Percentiles rank a stretch among this genome's conserved stretches.
These are phyloP conservation scores for Meles meles DNA, from an alignment of 2,113 vertebrate genomes.

Conservation along the genomic window DNA sequence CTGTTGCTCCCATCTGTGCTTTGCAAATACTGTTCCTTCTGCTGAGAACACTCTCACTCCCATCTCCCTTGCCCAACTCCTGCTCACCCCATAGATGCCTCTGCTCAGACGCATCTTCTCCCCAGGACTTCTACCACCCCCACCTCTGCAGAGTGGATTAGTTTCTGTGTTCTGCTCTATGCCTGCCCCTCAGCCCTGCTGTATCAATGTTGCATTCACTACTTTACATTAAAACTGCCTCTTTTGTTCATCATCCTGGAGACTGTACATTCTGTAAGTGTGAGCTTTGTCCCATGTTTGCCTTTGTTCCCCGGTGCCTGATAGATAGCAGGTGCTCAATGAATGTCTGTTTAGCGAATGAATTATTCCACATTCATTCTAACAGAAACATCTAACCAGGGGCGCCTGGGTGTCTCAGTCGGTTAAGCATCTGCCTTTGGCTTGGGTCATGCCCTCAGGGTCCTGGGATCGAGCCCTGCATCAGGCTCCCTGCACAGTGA, in stretches of 20 bases:
- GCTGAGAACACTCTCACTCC: background rate
- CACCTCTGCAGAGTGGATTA: conserved; percentile 3
- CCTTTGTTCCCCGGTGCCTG: background rate
- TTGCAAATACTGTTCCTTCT: conserved; percentile 23
- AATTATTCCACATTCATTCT: background rate
- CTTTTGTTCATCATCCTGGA: background rate
- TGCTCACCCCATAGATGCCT: background rate
- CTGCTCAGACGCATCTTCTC: background rate
- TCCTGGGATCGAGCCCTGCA: background rate
- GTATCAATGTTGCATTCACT: background rate
- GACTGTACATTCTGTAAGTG: background rate
- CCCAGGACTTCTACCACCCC: background rate
- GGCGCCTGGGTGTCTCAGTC: too few species aligned
- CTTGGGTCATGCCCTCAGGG: too few species aligned
- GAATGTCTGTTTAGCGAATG: background rate
- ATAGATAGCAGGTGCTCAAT: background rate
- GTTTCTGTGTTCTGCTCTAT: background rate
- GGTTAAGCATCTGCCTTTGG: too few species aligned
- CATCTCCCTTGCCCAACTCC: background rate
- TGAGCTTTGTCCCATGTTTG: background rate
- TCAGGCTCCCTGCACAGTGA: background rate
- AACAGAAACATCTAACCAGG: background rate
- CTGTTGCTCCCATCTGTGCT: background rate
- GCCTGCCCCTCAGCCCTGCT: background rate
- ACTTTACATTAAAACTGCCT: background rate